A percentile compares a stretch with the other conserved stretches of the same genome.
Conservation (phyloP, 1,140 invertebrate species). For the Pseudachorutes palmiensis region DNA sequence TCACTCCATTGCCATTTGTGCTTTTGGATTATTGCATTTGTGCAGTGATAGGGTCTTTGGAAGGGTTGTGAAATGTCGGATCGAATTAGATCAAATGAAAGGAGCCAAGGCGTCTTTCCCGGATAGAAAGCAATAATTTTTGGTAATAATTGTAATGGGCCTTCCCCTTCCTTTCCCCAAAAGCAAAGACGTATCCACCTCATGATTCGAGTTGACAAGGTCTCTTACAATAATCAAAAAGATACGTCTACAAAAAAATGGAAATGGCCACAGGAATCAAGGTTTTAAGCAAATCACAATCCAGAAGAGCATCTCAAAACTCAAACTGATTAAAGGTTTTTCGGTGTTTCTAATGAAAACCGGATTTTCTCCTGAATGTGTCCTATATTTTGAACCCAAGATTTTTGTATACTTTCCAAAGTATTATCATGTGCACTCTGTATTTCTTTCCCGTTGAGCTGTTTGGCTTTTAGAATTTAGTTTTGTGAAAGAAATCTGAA, state of each 20-base stretch:
- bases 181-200: slow-evolving; percentile 15
- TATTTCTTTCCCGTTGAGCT: too few species aligned
- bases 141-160: slow-evolving; percentile 30
- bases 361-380: too few species aligned
- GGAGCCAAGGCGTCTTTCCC: neutral
- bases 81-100: neutral
- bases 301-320: too few species aligned
- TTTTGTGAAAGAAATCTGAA: neutral
- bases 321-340: too few species aligned
- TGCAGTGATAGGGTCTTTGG: too few species aligned
- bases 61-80: neutral
- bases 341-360: too few species aligned
- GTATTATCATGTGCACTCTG: too few species aligned
- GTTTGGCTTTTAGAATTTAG: neutral
- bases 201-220: slow-evolving; percentile 37
- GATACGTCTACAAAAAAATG: slow-evolving; percentile 19
- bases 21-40: too few species aligned
- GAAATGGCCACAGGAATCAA: neutral
- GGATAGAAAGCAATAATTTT: neutral
- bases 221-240: slow-evolving; percentile 32
- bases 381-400: too few species aligned
- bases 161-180: neutral
- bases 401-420: too few species aligned
- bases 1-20: too few species aligned
- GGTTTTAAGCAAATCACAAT: too few species aligned